Evolutionary conservation across 2,113 vertebrate genomes (phyloP).

Genomic region (Nibea albiflora): DNA sequence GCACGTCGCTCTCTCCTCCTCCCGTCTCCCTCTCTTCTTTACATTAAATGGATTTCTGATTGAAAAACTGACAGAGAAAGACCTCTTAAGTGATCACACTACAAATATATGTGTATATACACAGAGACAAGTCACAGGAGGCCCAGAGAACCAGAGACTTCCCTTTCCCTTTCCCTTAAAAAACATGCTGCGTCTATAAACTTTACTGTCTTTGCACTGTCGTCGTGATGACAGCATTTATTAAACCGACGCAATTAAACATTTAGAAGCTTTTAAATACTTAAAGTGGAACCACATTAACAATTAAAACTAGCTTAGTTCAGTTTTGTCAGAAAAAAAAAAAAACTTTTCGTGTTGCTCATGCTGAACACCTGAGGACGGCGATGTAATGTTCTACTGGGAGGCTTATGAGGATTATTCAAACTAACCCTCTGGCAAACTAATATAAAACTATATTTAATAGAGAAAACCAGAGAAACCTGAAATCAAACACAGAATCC

Average conservation of each 20-base stretch:
- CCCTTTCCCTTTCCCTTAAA: not conserved
- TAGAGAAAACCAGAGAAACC: not conserved
- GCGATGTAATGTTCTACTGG: not conserved
- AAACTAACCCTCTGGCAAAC: slow-evolving; percentile 7
- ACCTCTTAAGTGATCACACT: slow-evolving; percentile 11
- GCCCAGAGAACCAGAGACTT: not conserved
- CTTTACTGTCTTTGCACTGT: not conserved
- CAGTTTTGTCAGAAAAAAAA: slow-evolving; percentile 14
- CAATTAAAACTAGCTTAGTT: slow-evolving; percentile 8
- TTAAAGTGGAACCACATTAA: slow-evolving; percentile 19
- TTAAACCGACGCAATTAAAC: not conserved
- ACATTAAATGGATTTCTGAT: not conserved
- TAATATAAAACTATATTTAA: slow-evolving; percentile 27
- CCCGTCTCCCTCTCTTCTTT: not conserved
- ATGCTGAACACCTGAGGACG: slow-evolving; percentile 5
- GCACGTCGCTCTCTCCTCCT: slow-evolving; percentile 4
- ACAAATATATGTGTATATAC: too few relatives aligned
- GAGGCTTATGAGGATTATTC: slow-evolving; percentile 28
- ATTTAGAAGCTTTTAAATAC: not conserved
- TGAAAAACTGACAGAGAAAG: slow-evolving; percentile 10
- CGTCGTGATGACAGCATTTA: not conserved
- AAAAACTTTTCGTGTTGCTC: not conserved
- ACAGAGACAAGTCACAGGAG: too few relatives aligned
- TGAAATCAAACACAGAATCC: slow-evolving; percentile 11
- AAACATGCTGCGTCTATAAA: not conserved